Conservation (phyloP, 2,888 invertebrate species). For the Pherbina coryleti region DNA sequence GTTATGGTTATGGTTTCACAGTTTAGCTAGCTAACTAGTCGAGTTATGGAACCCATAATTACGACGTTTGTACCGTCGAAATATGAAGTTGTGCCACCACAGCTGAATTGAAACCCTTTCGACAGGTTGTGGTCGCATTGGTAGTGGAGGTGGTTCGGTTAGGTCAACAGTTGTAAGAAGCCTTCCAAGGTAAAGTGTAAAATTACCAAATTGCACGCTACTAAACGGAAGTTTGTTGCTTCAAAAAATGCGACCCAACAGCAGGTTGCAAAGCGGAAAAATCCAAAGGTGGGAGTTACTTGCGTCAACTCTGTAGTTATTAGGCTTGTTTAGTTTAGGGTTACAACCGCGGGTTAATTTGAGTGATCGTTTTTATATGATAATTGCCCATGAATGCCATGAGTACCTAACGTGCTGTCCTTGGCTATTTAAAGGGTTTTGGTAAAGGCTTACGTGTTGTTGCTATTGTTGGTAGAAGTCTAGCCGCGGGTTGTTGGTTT, state of each 20-base stretch:
- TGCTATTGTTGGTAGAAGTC: not conserved
- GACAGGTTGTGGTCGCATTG: not conserved
- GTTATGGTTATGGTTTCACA: slow-evolving; percentile 41
- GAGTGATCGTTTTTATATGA: slow-evolving; percentile 37
- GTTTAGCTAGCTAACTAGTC: slow-evolving; percentile 46
- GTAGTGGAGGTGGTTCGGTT: slow-evolving; percentile 30
- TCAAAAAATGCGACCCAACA: slow-evolving; percentile 37
- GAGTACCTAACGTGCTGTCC: slow-evolving; percentile 41
- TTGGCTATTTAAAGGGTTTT: not conserved
- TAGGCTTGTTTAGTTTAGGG: slow-evolving; percentile 8
- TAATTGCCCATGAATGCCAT: slow-evolving; percentile 41
- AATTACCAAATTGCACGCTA: slow-evolving; percentile 54
- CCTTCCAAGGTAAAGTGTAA: slow-evolving; percentile 49
- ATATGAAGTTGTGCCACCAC: slow-evolving; percentile 5
- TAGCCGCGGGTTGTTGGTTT: slow-evolving; percentile 28
- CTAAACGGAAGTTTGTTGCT: slow-evolving; percentile 51
- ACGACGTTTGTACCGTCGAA: slow-evolving; percentile 35
- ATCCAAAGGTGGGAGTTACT: not conserved
- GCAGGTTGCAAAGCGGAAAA: not conserved
- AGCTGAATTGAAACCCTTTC: slow-evolving; percentile 40
- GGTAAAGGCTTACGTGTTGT: not conserved
- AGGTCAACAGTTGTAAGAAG: slow-evolving; percentile 16
- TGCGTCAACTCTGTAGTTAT: not conserved
- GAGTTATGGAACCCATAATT: slow-evolving; percentile 41
- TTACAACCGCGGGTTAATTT: slow-evolving; percentile 4